Evolutionary conservation across 2,888 invertebrate species (phyloP).

Genomic region (Incurvaria masculella): DNA sequence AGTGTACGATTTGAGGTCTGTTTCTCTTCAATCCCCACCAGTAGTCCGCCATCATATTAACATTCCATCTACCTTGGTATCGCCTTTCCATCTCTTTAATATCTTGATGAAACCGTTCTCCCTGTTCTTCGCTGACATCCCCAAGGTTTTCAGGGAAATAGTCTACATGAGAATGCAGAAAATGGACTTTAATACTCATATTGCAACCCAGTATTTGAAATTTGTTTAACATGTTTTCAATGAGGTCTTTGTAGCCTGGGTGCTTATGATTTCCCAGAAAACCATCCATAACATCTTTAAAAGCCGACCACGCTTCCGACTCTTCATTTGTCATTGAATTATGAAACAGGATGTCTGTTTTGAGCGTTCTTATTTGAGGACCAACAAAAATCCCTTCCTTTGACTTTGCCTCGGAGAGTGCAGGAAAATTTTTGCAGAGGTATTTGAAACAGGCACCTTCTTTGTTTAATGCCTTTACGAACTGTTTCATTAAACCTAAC

Average conservation of each 20-base stretch:
- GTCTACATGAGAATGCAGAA: slow-evolving; percentile 3
- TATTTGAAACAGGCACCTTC: neutral
- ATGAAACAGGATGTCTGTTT: neutral
- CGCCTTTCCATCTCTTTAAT: no score
- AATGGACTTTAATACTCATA: slow-evolving; percentile 6
- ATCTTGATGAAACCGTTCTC: no score
- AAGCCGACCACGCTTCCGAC: neutral
- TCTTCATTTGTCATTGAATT: slow-evolving; percentile 1
- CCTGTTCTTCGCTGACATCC: neutral
- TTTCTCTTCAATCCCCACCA: no score
- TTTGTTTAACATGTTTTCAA: neutral
- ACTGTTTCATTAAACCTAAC: neutral
- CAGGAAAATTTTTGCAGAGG: neutral
- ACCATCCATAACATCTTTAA: neutral
- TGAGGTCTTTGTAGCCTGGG: slow-evolving; percentile 1
- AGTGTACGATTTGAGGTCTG: no score
- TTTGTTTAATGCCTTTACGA: neutral
- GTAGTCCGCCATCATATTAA: no score
- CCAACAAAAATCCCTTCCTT: neutral
- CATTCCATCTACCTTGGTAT: no score
- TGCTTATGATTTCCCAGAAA: slow-evolving; percentile 3
- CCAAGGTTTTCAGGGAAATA: neutral
- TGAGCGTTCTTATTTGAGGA: neutral
- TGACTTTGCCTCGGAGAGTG: neutral
- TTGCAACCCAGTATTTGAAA: slow-evolving; percentile 3